A percentile compares a stretch with the other conserved stretches of the same genome.
Evolutionary conservation across 1,140 invertebrate genomes (phyloP).

Genomic region (Meloidogyne exigua): DNA sequence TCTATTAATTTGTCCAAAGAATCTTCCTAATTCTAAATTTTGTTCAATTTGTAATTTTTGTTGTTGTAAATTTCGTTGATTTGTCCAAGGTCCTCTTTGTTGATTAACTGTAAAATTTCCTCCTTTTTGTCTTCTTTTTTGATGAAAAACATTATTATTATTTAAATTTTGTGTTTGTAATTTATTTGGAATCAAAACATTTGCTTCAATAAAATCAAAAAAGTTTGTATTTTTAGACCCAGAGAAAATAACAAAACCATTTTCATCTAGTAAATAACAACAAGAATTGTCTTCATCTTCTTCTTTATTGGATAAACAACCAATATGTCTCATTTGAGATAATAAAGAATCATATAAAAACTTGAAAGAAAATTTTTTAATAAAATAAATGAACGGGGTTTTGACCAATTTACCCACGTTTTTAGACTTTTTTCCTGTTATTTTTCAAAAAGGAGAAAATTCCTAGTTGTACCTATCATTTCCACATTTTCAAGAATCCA

Average conservation of each 20-base stretch:
- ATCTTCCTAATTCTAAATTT: constrained; percentile 48
- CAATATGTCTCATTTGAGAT: constrained; percentile 50
- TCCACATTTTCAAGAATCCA: too few species aligned
- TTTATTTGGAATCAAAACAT: constrained; percentile 25
- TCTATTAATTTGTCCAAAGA: constrained; percentile 60
- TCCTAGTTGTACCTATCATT: too few species aligned
- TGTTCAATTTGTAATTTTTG: constrained; percentile 10
- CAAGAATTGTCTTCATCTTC: constrained; percentile 51
- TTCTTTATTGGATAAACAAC: constrained; percentile 51
- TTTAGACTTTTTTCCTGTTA: too few species aligned
- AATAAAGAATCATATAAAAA: constrained; percentile 55
- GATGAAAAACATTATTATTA: neutral
- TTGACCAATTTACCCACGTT: too few species aligned
- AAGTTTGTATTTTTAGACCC: constrained; percentile 50
- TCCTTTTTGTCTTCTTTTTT: constrained; percentile 1
- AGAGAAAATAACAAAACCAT: constrained; percentile 59
- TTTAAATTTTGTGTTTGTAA: neutral
- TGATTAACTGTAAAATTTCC: constrained; percentile 11
- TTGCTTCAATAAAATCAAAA: constrained; percentile 31
- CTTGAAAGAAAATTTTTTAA: constrained; percentile 4
- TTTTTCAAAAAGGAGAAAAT: too few species aligned
- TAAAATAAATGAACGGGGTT: too few species aligned
- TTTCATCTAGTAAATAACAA: constrained; percentile 61
- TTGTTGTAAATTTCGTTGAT: neutral
- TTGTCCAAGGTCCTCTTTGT: constrained; percentile 25